A percentile compares a stretch with the other conserved stretches of the same genome.
Conservation (phyloP, 1,140 invertebrate species). For the Lordiphosa mommai region DNA sequence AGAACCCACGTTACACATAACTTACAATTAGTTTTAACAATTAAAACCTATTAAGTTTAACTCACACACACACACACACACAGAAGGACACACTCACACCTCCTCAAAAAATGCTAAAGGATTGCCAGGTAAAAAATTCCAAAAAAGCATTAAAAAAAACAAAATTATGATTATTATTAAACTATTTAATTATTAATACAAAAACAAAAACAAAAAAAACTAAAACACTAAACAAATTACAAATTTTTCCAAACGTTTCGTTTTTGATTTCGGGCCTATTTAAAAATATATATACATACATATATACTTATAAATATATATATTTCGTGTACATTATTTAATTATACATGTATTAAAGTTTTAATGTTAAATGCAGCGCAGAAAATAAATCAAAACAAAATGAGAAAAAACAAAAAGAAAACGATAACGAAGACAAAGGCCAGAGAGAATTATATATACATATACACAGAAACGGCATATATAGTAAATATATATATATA, state of each 20-base stretch:
- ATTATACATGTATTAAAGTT: constrained; percentile 75
- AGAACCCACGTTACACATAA: constrained; percentile 53
- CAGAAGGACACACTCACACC: constrained; percentile 32
- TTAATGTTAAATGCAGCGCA: constrained; percentile 52
- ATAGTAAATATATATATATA: constrained; percentile 54
- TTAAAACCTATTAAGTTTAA: constrained; percentile 39
- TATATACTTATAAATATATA: constrained; percentile 54
- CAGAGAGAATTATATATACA: constrained; percentile 65
- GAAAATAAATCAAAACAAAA: constrained; percentile 43
- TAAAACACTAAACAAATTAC: constrained; percentile 34
- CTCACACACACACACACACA: constrained; percentile 18
- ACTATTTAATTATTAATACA: constrained; percentile 56
- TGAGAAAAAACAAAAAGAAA: constrained; percentile 23
- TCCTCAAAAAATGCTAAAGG: constrained; percentile 29
- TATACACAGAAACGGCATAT: constrained; percentile 56
- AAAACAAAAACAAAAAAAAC: constrained; percentile 36
- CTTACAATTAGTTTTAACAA: constrained; percentile 61
- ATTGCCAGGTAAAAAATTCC: constrained; percentile 16
- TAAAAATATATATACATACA: constrained; percentile 50
- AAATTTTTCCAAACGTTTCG: constrained; percentile 15
- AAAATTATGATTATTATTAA: constrained; percentile 67
- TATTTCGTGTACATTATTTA: constrained; percentile 77
- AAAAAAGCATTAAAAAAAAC: constrained; percentile 38
- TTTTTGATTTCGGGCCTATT: constrained; percentile 27
- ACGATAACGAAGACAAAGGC: constrained; percentile 11